A percentile compares a stretch with the other conserved stretches of the same genome.
Conservation (phyloP, 2,888 invertebrate species). For the Lysandra coridon region DNA sequence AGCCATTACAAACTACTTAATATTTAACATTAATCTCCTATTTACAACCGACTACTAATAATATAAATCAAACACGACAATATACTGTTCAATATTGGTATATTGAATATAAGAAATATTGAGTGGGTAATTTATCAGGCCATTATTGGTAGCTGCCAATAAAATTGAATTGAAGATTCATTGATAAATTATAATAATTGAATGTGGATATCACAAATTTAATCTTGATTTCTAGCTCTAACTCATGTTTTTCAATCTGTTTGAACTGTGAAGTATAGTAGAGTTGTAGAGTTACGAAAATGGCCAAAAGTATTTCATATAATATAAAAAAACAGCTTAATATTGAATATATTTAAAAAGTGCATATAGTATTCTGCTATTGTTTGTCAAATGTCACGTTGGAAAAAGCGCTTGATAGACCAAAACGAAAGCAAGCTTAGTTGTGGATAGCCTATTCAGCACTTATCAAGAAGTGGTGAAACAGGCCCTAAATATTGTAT, state of each 20-base stretch:
- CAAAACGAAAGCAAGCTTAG: no score
- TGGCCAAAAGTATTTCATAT: not conserved
- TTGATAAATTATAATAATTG: not conserved
- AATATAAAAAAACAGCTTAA: no score
- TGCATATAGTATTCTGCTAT: no score
- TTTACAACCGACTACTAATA: not conserved
- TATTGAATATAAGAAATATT: constrained; percentile 1
- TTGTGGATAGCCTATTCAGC: no score
- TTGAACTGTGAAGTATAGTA: not conserved
- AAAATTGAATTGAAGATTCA: not conserved
- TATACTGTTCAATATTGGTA: not conserved
- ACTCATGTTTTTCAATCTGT: not conserved
- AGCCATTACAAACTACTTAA: not conserved
- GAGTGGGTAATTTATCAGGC: not conserved
- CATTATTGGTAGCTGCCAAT: not conserved
- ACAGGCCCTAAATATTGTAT: no score
- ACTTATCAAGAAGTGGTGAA: no score
- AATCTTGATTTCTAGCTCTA: not conserved
- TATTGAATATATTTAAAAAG: no score
- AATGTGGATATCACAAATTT: not conserved
- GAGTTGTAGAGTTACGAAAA: not conserved
- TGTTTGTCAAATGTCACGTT: no score
- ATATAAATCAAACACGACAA: constrained; percentile 11
- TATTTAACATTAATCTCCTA: not conserved
- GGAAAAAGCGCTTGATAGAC: no score